Conservation (phyloP, 2,888 invertebrate species). For the Tetramorium bicarinatum region DNA sequence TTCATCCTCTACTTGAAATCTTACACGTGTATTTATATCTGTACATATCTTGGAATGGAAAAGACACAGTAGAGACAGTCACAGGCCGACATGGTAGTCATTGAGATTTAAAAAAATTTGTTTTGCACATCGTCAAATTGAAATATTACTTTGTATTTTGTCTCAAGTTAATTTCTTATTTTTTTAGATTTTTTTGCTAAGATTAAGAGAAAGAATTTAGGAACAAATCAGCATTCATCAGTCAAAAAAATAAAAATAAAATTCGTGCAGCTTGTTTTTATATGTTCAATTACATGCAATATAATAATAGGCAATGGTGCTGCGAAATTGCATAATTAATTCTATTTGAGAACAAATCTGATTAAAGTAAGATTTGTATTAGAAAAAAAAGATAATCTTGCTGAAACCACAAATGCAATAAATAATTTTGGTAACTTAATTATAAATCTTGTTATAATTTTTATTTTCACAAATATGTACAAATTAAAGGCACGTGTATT, state of each 20-base stretch:
- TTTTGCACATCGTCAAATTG: background rate
- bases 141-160: background rate
- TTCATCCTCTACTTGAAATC: constrained; percentile 41
- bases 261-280: background rate
- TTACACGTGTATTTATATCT: constrained; percentile 60
- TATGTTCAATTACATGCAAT: constrained; percentile 1
- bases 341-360: background rate
- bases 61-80: background rate
- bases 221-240: background rate
- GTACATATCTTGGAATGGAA: constrained; percentile 48
- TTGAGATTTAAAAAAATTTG: background rate
- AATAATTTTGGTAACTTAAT: constrained; percentile 4
- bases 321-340: background rate
- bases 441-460: constrained; percentile 9
- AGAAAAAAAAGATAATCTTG: background rate
- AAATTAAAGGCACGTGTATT: constrained; percentile 60
- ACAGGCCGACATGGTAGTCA: background rate
- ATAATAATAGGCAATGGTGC: background rate
- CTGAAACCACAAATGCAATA: background rate
- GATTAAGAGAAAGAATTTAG: background rate
- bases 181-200: background rate
- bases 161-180: background rate
- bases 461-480: constrained; percentile 50
- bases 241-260: constrained; percentile 27
- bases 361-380: background rate